A percentile compares a stretch with the other conserved stretches of the same genome.
Conservation (phyloP, 53 echinoderm and acorn worm species). For the Pentamera pediparva region DNA sequence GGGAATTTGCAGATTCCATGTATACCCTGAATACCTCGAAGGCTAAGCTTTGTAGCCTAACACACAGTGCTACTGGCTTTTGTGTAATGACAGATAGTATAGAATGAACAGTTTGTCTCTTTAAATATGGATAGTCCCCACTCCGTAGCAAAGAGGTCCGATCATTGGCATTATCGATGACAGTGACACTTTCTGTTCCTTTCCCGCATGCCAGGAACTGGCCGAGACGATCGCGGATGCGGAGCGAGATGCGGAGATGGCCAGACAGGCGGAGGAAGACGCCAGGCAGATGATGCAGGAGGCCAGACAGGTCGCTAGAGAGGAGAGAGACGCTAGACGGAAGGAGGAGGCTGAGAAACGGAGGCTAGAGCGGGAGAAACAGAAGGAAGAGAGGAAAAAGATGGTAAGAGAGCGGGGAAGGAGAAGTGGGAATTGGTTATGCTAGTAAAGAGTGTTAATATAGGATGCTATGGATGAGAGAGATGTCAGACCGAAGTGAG, state of each 20-base stretch:
- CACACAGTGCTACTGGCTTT: too few relatives aligned
- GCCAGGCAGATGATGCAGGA: constrained; percentile 88
- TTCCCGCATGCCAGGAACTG: constrained; percentile 43
- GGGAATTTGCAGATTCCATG: too few relatives aligned
- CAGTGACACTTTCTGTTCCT: not conserved
- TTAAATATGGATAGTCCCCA: too few relatives aligned
- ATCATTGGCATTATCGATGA: too few relatives aligned
- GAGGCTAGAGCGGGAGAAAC: constrained; percentile 67
- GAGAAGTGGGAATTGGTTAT: too few relatives aligned
- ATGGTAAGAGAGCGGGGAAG: too few relatives aligned
- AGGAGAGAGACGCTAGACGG: constrained; percentile 79
- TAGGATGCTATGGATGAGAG: constrained; percentile 72
- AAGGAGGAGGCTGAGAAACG: constrained; percentile 78
- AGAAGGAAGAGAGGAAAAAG: constrained; percentile 77
- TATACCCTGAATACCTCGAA: too few relatives aligned
- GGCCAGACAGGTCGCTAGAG: constrained; percentile 55
- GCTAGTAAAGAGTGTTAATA: too few relatives aligned
- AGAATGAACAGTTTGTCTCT: too few relatives aligned
- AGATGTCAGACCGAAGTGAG: constrained; percentile 72
- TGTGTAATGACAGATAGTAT: too few relatives aligned
- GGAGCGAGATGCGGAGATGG: constrained; percentile 62
- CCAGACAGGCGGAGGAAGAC: constrained; percentile 80
- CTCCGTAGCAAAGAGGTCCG: too few relatives aligned
- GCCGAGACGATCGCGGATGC: constrained; percentile 74
- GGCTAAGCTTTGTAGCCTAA: too few relatives aligned